Conservation (phyloP, 2,113 vertebrate species). For the Leptosomus discolor region DNA sequence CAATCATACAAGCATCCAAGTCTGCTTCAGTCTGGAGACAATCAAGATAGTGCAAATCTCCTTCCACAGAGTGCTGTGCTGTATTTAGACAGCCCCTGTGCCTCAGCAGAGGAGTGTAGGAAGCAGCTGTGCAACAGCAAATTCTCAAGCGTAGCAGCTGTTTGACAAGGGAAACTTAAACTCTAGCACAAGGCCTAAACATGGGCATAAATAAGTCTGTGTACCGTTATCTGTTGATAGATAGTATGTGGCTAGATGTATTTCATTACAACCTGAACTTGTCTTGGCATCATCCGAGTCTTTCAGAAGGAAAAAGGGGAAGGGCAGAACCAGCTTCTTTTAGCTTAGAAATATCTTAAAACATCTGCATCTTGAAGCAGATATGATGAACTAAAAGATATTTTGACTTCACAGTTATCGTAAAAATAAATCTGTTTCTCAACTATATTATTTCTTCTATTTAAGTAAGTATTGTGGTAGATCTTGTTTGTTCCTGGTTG, state of each 20-base stretch:
- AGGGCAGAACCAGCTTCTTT: background rate
- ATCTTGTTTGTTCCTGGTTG: background rate
- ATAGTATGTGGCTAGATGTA: background rate
- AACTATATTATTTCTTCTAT: background rate
- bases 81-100: background rate
- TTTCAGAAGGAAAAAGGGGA: background rate
- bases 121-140: slow-evolving; percentile 46
- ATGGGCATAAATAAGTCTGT: background rate
- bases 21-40: background rate
- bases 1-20: background rate
- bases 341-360: background rate
- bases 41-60: background rate
- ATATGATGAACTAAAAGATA: background rate
- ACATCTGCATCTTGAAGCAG: background rate
- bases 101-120: background rate
- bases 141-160: background rate
- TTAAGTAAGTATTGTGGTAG: background rate
- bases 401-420: background rate
- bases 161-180: background rate
- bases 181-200: background rate
- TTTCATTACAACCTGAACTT: background rate
- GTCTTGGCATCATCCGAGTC: background rate
- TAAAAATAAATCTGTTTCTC: background rate
- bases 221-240: background rate
- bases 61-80: background rate